Evolutionary conservation across 2,797 vertebrate genomes (phyloP).

Genomic region (Pteronotus mesoamericanus): DNA sequence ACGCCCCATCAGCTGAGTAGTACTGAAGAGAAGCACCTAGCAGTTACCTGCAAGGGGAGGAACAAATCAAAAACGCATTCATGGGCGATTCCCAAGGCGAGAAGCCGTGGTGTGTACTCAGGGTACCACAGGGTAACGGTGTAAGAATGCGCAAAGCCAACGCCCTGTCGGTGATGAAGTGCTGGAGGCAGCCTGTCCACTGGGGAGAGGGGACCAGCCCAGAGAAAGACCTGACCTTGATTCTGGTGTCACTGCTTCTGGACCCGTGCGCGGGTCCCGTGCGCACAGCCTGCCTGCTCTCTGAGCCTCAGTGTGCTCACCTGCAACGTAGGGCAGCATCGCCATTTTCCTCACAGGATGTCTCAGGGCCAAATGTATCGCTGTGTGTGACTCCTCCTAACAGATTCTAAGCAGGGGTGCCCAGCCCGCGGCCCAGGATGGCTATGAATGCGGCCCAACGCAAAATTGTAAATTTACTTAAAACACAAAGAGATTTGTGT

Average conservation of each 20-base stretch:
- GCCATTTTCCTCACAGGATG: neutral
- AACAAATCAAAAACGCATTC: neutral
- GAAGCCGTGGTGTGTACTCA: neutral
- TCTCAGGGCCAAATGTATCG: neutral
- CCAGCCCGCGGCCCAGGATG: too few species aligned
- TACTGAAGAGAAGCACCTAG: neutral
- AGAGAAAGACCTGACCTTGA: neutral
- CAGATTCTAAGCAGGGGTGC: too few species aligned
- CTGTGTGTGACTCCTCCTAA: neutral
- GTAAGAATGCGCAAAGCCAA: rapidly evolving
- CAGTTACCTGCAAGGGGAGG: neutral
- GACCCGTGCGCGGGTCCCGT: neutral
- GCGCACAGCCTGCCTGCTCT: neutral
- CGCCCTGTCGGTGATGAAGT: rapidly evolving
- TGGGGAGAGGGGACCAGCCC: too few species aligned
- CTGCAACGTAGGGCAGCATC: neutral
- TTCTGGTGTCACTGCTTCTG: neutral
- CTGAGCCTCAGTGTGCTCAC: neutral
- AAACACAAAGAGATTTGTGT: too few species aligned
- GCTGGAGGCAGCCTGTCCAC: rapidly evolving
- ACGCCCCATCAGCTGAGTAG: neutral
- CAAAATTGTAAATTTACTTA: too few species aligned
- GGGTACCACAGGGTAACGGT: rapidly evolving
- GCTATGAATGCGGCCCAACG: too few species aligned
- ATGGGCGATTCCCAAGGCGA: neutral